A percentile compares a stretch with the other conserved stretches of the same genome.
Conservation (phyloP, 2,797 vertebrate genomes). For the Sebastes alutus region DNA sequence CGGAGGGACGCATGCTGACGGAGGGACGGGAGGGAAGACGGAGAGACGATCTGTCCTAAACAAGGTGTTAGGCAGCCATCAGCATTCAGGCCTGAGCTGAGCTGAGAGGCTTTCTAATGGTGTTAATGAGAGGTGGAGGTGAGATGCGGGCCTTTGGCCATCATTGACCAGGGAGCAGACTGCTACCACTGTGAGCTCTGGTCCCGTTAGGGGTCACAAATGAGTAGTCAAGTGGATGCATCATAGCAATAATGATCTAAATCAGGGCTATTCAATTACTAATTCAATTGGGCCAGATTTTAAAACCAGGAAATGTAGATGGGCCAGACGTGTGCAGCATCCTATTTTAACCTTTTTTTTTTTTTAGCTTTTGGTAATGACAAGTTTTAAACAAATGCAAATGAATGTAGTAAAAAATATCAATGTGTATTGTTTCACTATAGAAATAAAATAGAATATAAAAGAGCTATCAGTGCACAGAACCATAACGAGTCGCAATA, state of each 20-base stretch:
- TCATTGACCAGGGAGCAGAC: constrained; percentile 40
- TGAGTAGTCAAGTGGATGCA: constrained; percentile 14
- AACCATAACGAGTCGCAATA: not conserved
- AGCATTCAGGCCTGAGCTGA: constrained; percentile 46
- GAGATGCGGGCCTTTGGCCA: constrained; percentile 42
- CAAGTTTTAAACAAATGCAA: not conserved
- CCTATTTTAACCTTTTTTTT: not conserved
- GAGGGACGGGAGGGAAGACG: constrained; percentile 41
- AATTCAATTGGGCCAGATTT: not conserved
- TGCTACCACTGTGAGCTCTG: constrained; percentile 14
- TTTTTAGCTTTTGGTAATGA: not conserved
- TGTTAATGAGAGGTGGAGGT: constrained; percentile 62
- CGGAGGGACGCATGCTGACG: constrained; percentile 33
- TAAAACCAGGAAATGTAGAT: not conserved
- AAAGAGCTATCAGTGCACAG: not conserved
- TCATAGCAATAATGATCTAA: constrained; percentile 4
- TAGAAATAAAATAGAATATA: not conserved
- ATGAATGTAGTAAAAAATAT: not conserved
- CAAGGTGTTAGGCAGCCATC: constrained; percentile 45
- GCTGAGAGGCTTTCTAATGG: constrained; percentile 69
- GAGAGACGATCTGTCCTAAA: constrained; percentile 47
- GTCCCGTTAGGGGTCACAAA: constrained; percentile 22
- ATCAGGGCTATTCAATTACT: not conserved
- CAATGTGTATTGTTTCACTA: not conserved
- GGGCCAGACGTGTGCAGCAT: not conserved